These are phyloP conservation scores for Sisyra terminalis DNA, from an alignment of 2,888 invertebrate genomes.

Conservation along the genomic window DNA sequence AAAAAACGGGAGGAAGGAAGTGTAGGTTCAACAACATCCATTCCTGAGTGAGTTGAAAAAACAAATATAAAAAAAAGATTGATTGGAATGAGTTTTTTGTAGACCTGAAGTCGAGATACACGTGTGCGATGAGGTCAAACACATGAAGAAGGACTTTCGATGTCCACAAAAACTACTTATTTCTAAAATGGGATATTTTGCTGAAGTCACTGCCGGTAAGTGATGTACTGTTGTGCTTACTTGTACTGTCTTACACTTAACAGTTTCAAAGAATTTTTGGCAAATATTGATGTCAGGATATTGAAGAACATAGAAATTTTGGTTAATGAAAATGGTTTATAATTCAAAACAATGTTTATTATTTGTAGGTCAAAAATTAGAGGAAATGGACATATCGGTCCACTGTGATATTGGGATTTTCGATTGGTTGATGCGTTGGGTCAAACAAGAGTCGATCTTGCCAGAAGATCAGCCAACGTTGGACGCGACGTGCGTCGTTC, in stretches of 20 bases:
- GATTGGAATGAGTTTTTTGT: conserved; percentile 4
- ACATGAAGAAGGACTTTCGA: conserved; percentile 71
- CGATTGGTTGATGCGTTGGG: conserved; percentile 93
- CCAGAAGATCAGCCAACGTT: conserved; percentile 50
- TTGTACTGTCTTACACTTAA: too few species aligned
- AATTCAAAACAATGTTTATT: too few species aligned
- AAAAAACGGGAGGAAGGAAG: too few species aligned
- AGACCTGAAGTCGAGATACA: conserved; percentile 81
- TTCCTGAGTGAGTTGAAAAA: background rate
- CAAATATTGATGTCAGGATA: too few species aligned
- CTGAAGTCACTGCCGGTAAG: conserved; percentile 61
- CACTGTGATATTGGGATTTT: conserved; percentile 93
- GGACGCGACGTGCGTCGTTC: conserved; percentile 75
- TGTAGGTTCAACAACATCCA: background rate
- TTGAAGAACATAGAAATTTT: too few species aligned
- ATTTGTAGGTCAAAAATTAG: conserved; percentile 48
- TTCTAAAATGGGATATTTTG: conserved; percentile 90
- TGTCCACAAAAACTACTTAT: conserved; percentile 76
- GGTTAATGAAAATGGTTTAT: too few species aligned
- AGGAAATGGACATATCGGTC: conserved; percentile 92
- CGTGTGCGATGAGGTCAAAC: conserved; percentile 88
- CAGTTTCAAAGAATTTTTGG: too few species aligned
- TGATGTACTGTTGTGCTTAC: background rate
- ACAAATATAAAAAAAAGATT: too few species aligned
- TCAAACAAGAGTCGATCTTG: conserved; percentile 52